Conservation (phyloP, 2,888 invertebrate species). For the Amiota mariae region DNA sequence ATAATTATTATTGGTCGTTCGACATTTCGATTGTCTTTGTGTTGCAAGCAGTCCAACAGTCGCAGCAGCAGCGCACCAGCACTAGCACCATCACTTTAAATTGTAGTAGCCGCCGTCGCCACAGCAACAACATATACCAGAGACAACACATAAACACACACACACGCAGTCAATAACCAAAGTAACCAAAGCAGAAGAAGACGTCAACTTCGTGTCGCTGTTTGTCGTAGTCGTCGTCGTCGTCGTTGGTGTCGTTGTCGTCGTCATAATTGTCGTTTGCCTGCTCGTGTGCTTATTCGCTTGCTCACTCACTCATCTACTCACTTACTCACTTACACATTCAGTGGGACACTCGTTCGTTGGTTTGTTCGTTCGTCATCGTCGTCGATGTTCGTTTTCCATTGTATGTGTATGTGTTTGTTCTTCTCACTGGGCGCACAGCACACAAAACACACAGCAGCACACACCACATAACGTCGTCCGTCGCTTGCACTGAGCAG, state of each 20-base stretch:
- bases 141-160: too few relatives aligned
- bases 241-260: slow-evolving; percentile 45
- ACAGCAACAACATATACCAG: background rate
- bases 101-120: too few relatives aligned
- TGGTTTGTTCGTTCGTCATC: slow-evolving; percentile 11
- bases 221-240: slow-evolving; percentile 34
- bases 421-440: background rate
- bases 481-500: slow-evolving; percentile 54
- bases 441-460: background rate
- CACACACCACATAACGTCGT: slow-evolving; percentile 44
- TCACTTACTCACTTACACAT: slow-evolving; percentile 5
- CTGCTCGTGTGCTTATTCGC: slow-evolving; percentile 38
- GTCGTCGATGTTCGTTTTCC: slow-evolving; percentile 29
- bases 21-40: slow-evolving; percentile 23
- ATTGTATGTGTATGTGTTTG: slow-evolving; percentile 33
- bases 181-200: slow-evolving; percentile 14
- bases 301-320: too few relatives aligned
- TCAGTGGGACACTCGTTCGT: background rate
- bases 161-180: background rate
- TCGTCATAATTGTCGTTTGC: slow-evolving; percentile 8
- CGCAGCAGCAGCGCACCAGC: background rate
- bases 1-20: slow-evolving; percentile 22
- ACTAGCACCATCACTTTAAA: too few relatives aligned
- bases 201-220: slow-evolving; percentile 20
- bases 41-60: slow-evolving; percentile 28